Evolutionary conservation across 2,888 invertebrate genomes (phyloP).

Genomic region (Eupithecia subumbrata): DNA sequence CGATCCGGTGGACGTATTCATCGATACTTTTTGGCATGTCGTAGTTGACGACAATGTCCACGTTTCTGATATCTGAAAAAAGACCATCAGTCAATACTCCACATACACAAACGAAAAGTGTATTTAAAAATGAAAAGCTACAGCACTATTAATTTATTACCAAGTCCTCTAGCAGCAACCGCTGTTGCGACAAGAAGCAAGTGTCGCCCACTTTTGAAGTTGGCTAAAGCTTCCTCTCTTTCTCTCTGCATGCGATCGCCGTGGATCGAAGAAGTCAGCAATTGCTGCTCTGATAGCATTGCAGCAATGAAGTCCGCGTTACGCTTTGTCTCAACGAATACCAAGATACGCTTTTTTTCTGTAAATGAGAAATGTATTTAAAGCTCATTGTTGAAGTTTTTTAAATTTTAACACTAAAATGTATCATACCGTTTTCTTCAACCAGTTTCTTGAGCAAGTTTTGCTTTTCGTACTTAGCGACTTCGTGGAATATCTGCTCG

Average conservation of each 20-base stretch:
- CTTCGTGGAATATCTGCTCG: constrained; percentile 89
- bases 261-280: constrained; percentile 98
- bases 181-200: constrained; percentile 96
- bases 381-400: background rate
- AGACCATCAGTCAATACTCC: background rate
- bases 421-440: constrained; percentile 74
- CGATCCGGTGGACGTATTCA: constrained; percentile 97
- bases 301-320: constrained; percentile 96
- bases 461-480: constrained; percentile 89
- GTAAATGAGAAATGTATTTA: constrained; percentile 14
- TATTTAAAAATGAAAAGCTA: background rate
- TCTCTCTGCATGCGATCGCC: constrained; percentile 98
- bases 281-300: constrained; percentile 89
- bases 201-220: constrained; percentile 91
- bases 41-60: constrained; percentile 95
- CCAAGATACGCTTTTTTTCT: constrained; percentile 85
- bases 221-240: constrained; percentile 96
- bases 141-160: constrained; percentile 59
- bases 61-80: constrained; percentile 90
- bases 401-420: background rate
- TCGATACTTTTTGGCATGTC: constrained; percentile 95
- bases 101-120: background rate
- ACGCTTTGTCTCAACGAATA: constrained; percentile 96
- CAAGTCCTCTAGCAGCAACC: constrained; percentile 96
- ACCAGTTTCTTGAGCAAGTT: constrained; percentile 88